Evolutionary conservation across 1,140 invertebrate species (phyloP), one percentile per base, ranked within the genome.

Genomic region (Aphaenogaster rudis): DNA sequence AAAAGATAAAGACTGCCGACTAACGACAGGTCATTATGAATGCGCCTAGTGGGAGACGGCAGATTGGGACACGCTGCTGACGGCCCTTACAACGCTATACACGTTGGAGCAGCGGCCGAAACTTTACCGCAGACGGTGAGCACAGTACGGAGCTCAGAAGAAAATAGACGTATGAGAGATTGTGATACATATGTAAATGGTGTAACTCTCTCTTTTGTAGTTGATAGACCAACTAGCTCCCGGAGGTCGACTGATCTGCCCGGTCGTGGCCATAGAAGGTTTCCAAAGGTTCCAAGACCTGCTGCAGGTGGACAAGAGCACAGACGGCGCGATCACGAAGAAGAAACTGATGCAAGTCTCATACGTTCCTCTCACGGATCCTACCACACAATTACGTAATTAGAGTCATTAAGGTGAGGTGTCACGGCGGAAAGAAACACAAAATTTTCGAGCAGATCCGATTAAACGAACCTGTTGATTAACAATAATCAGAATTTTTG

Each of bases 51-150:
- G 88, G 97, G 97, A 80, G 97, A 98, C 94, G 97, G 97, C 28
- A 95, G 97, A 90, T 89, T 95, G 78, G 97, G 97, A 76, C 96
- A 96, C 90, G 45, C 92, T 36, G 92, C 93, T 59, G 96, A 96
- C 57, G 96, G 95, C 6, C 97, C 97, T 13, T 98, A 96, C 95
- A 96, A 98, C 95, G 97, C 97, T 50, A 98, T 98, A 90, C 97
- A 98, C 94, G 97, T 98, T 81, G 95, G 95, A 78, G 94, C 95
- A 71, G 94, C 95, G 11, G 94, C 94, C 11, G 90, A 93, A 4
- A 88, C 97, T 96, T 86, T 97, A 96, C 93, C 97, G 95, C 88
- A 97, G 96, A 90, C 94, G 84, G 95, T 95, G 92, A 50, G 66
- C 11, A 28, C 21, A 21, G 28, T 21, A 54, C 33, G n/a, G 1